These are phyloP conservation scores for Nomada lathburiana DNA, from an alignment of 2,888 invertebrate genomes.

Conservation along the genomic window DNA sequence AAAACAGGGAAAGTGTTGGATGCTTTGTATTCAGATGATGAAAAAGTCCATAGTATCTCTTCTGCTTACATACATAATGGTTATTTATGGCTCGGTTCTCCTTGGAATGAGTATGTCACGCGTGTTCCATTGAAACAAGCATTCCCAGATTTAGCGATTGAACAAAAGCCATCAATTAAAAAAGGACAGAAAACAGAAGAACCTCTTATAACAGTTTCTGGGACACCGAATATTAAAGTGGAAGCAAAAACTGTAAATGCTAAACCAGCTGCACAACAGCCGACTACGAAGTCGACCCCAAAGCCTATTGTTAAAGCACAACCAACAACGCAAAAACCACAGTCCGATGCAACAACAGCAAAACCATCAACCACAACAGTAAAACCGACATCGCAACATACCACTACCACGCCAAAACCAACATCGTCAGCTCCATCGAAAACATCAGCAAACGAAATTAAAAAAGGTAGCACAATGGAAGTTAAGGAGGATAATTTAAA, in stretches of 20 bases:
- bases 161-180: conserved; percentile 9
- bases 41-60: conserved; percentile 86
- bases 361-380: conserved; percentile 33
- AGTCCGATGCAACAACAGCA: conserved; percentile 46
- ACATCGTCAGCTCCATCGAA: conserved; percentile 46
- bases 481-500: conserved; percentile 7
- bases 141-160: conserved; percentile 71
- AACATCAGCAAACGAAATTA: background rate
- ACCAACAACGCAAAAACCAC: conserved; percentile 56
- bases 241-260: conserved; percentile 59
- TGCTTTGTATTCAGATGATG: conserved; percentile 88
- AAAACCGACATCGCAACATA: conserved; percentile 17
- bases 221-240: conserved; percentile 28
- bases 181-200: conserved; percentile 43
- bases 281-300: conserved; percentile 43
- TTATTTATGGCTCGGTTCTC: conserved; percentile 89
- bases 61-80: conserved; percentile 89
- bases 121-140: conserved; percentile 87
- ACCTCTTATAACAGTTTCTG: conserved; percentile 31
- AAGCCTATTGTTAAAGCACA: conserved; percentile 57
- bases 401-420: conserved; percentile 25
- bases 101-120: conserved; percentile 88
- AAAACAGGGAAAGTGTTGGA: conserved; percentile 90
- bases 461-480: background rate
- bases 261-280: conserved; percentile 23